Evolutionary conservation across 2,888 invertebrate species (phyloP), one percentile per base, ranked within the genome.

Genomic region (Serrognathus titanus): DNA sequence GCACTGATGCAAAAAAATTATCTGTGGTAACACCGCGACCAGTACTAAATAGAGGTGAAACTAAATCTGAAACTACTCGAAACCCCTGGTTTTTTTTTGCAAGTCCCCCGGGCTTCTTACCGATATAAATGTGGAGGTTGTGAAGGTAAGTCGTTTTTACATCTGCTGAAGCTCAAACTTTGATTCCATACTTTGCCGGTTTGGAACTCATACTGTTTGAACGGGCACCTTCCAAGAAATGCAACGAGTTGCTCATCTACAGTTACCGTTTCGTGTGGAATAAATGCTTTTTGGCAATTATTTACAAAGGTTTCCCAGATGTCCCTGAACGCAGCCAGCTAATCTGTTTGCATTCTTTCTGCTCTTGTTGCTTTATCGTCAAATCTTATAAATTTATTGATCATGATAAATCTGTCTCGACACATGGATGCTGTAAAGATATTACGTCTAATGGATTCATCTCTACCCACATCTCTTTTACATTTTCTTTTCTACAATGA

Each of bases 31-130:
- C 59, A 37, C 63, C 66, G 63, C 71, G 57, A 35, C 67, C 61
- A 51, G 65, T 65, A 57, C 66, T 67, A 64, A 57, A 66, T 35
- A 69, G 20, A 20, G 20, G 20, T 20, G 20, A 20, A 20, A 20
- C 20, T 20, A 20, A 64, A 36, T 68, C 66, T 66, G 67, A 69
- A 41, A 70, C 67, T 20, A 66, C 66, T 61, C 66, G 63, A 48
- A 63, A 67, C 51, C 69, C 69, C 48, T 59, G 20, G 20, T 20
- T 50, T 54, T 68, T 66, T 59, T 60, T 64, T 49, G 67, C 63
- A 13, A 63, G 60, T 57, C 41, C 55, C 31, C 51, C 56, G 55
- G 55, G 51, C 8, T 50, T 36, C 55, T 66, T 64, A 46, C n/a
- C n/a, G n/a, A n/a, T n/a, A n/a, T n/a, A n/a, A n/a, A n/a, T n/a